phyloP scores from a whole-genome alignment of 2,113 vertebrate species.

The Plectropomus leopardus region DNA sequence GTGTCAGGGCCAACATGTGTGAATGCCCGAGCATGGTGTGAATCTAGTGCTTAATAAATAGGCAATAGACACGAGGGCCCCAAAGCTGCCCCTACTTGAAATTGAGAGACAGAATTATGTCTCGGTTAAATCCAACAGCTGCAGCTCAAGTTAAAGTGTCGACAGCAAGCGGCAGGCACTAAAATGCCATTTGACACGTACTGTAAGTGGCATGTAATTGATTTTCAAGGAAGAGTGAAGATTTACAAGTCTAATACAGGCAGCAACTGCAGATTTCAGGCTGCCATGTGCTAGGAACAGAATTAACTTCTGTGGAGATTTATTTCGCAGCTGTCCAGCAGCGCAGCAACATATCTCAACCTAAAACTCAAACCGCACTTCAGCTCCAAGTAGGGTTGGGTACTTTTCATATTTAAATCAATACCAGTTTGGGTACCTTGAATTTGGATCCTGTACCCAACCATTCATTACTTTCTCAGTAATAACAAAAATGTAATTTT shows the following conservation, averaged over 20 bases:
- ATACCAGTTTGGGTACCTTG: no score
- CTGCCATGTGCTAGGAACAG: conserved; percentile 29
- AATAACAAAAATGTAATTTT: no score
- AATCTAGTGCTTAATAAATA: conserved; percentile 42
- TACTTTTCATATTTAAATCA: no score
- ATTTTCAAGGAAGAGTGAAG: conserved; percentile 71
- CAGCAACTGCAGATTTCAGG: conserved; percentile 47
- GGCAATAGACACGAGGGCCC: conserved; percentile 24
- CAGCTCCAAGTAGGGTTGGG: not conserved
- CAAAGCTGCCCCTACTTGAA: conserved; percentile 31
- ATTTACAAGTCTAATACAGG: conserved; percentile 65
- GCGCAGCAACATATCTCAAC: not conserved
- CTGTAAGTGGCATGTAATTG: conserved; percentile 77
- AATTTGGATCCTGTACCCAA: no score
- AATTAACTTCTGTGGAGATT: conserved; percentile 51
- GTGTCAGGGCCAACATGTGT: conserved; percentile 17
- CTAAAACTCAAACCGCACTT: not conserved
- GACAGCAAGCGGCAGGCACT: conserved; percentile 60
- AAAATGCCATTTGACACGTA: conserved; percentile 72
- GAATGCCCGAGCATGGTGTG: conserved; percentile 28
- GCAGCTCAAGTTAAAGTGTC: conserved; percentile 63
- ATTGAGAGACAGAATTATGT: conserved; percentile 59
- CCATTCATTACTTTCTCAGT: no score
- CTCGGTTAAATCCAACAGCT: conserved; percentile 65
- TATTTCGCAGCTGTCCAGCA: conserved; percentile 17